These are phyloP conservation scores for Rallus limicola DNA, from an alignment of 2,113 vertebrate species.

Conservation along the genomic window DNA sequence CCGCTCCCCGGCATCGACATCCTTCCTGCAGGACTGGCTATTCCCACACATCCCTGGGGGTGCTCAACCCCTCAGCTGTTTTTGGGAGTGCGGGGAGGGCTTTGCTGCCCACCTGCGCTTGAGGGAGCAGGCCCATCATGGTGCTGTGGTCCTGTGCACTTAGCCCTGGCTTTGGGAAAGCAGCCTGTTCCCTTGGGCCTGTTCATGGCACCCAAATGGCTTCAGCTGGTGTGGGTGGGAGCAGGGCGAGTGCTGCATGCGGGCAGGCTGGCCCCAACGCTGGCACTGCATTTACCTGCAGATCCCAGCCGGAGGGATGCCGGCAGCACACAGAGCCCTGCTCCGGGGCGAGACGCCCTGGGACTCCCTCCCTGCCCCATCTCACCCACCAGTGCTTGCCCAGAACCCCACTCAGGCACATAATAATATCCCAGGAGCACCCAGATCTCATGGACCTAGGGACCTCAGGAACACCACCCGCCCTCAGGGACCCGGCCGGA, in stretches of 20 bases:
- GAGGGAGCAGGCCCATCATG: fast-evolving
- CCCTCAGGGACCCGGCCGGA: neutral
- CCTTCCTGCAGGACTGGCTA: fast-evolving
- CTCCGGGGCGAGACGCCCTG: neutral
- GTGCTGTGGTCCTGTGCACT: fast-evolving
- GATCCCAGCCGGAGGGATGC: neutral
- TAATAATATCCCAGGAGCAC: too few species aligned
- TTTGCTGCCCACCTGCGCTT: neutral
- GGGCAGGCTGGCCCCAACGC: neutral
- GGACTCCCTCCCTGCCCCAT: neutral
- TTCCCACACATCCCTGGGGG: neutral
- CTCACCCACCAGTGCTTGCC: neutral
- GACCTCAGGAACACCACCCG: fast-evolving
- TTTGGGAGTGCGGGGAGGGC: fast-evolving
- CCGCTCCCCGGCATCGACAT: fast-evolving
- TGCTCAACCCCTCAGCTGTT: neutral
- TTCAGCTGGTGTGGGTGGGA: neutral
- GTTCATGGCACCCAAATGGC: neutral
- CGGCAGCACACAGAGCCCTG: neutral
- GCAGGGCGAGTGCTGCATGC: fast-evolving
- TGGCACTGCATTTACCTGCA: neutral
- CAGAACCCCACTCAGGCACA: neutral
- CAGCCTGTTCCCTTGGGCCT: neutral
- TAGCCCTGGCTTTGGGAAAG: neutral
- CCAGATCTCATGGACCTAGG: neutral